Evolutionary conservation across 92 coral and sea anemone species (phyloP).

Genomic region (Palythoa grandiflora): DNA sequence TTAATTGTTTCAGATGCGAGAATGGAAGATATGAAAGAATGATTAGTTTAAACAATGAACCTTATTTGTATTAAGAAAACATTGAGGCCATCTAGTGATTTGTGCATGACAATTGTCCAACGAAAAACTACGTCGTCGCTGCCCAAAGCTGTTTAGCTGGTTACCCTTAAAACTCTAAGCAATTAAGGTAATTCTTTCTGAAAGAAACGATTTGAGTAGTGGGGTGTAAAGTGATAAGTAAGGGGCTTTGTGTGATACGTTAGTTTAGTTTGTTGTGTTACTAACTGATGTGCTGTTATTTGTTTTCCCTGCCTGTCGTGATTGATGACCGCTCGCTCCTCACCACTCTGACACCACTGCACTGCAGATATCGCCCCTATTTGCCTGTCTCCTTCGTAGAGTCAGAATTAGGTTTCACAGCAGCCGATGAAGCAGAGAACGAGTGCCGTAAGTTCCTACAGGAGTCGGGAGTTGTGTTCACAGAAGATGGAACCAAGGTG

Average conservation of each 20-base stretch:
- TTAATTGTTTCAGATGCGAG: too few species aligned
- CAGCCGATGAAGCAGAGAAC: slow-evolving; percentile 68
- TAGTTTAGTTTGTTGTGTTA: slow-evolving; percentile 6
- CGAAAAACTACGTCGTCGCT: too few species aligned
- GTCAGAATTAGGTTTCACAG: slow-evolving; percentile 99
- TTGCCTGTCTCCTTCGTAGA: slow-evolving; percentile 98
- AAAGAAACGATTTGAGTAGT: neutral
- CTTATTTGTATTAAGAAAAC: too few species aligned
- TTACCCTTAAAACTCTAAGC: too few species aligned
- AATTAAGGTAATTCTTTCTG: too few species aligned
- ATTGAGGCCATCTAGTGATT: too few species aligned
- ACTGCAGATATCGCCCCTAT: slow-evolving; percentile 95
- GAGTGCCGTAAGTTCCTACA: slow-evolving; percentile 92
- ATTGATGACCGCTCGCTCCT: slow-evolving; percentile 24
- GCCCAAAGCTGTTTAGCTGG: too few species aligned
- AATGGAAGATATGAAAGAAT: too few species aligned
- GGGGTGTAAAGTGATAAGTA: too few species aligned
- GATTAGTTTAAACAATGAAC: too few species aligned
- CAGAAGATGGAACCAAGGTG: slow-evolving; percentile 88
- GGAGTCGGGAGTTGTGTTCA: slow-evolving; percentile 87
- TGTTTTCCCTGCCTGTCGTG: slow-evolving; percentile 36
- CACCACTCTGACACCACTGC: slow-evolving; percentile 34
- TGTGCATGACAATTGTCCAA: too few species aligned
- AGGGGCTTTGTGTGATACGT: neutral
- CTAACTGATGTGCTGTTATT: slow-evolving; percentile 30